Conservation (phyloP, 2,113 vertebrate genomes). For the Planiliza haematocheilus region DNA sequence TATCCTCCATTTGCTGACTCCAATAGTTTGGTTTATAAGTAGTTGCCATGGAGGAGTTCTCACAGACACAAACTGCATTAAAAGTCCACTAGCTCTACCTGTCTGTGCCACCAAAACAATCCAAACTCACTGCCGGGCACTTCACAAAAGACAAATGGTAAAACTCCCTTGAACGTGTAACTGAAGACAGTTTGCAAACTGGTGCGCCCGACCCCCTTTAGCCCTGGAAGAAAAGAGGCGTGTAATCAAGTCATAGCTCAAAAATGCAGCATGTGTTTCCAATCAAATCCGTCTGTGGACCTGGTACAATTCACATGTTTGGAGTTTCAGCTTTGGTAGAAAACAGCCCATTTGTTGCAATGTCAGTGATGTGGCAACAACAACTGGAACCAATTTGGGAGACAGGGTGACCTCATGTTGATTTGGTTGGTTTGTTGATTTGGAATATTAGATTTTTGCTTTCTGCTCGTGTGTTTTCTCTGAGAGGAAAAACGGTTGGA, state of each 20-base stretch:
- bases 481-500: neutral
- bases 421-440: conserved; percentile 45
- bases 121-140: conserved; percentile 20
- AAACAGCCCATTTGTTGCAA: conserved; percentile 72
- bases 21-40: conserved; percentile 76
- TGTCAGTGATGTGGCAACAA: conserved; percentile 77
- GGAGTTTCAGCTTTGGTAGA: conserved; percentile 71
- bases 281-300: conserved; percentile 76
- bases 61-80: conserved; percentile 47
- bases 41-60: conserved; percentile 73
- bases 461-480: conserved; percentile 20
- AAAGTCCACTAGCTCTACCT: conserved; percentile 19
- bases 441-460: conserved; percentile 31
- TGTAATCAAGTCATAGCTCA: conserved; percentile 82
- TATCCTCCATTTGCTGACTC: conserved; percentile 76
- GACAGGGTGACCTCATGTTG: conserved; percentile 62
- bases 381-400: conserved; percentile 74
- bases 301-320: conserved; percentile 78
- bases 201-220: conserved; percentile 19
- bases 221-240: conserved; percentile 71
- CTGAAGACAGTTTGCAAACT: neutral
- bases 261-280: conserved; percentile 85
- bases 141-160: conserved; percentile 16
- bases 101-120: conserved; percentile 26
- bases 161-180: conserved; percentile 14